These are phyloP conservation scores for Macrocentrus cingulum DNA, from an alignment of 1,140 invertebrate genomes.

Conservation along the genomic window DNA sequence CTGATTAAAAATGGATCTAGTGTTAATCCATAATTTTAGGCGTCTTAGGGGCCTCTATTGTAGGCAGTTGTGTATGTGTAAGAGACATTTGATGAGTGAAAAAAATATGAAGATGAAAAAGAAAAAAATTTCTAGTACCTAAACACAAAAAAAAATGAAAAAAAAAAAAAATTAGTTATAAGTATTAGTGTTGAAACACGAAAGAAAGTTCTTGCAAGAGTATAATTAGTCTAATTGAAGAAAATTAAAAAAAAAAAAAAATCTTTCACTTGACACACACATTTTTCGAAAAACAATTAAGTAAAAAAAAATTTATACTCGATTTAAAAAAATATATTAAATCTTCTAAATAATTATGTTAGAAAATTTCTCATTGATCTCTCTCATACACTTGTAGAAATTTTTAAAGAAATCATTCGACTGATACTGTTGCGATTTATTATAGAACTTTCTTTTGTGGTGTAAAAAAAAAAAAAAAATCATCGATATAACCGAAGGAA, in stretches of 20 bases:
- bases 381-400: not conserved
- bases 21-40: constrained; percentile 53
- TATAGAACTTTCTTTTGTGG: constrained; percentile 18
- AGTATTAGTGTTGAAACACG: constrained; percentile 35
- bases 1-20: constrained; percentile 52
- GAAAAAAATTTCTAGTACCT: constrained; percentile 50
- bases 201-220: constrained; percentile 27
- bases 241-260: too few relatives aligned
- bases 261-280: constrained; percentile 19
- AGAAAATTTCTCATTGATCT: constrained; percentile 3
- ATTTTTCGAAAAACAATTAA: not conserved
- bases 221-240: constrained; percentile 18
- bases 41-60: constrained; percentile 45
- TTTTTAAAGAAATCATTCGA: constrained; percentile 13
- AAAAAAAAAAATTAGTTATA: constrained; percentile 41
- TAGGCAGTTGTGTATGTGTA: constrained; percentile 46
- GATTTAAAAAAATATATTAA: not conserved
- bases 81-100: constrained; percentile 27
- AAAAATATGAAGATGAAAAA: constrained; percentile 8
- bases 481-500: not conserved
- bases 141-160: too few relatives aligned
- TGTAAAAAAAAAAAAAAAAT: too few relatives aligned
- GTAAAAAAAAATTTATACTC: too few relatives aligned
- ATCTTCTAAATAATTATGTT: not conserved
- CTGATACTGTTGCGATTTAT: too few relatives aligned